A percentile compares a stretch with the other conserved stretches of the same genome.
Conservation (phyloP, 2,797 vertebrate genomes). For the Trachurus trachurus region DNA sequence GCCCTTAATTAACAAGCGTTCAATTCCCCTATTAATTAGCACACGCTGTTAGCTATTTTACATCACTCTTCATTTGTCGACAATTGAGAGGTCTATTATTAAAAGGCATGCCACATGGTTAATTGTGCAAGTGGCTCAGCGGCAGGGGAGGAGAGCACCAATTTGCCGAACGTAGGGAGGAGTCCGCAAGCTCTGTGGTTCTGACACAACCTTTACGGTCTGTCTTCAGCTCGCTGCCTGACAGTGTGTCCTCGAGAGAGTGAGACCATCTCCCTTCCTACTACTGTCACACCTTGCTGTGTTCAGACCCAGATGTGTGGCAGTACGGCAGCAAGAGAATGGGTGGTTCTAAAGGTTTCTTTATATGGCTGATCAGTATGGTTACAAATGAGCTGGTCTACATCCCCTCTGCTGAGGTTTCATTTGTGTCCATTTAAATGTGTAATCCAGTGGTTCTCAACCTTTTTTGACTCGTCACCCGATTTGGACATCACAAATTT, state of each 20-base stretch:
- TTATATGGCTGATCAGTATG: conserved; percentile 22
- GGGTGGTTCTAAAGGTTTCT: conserved; percentile 19
- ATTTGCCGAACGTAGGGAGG: conserved; percentile 46
- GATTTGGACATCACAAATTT: too few relatives aligned
- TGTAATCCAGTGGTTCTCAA: too few relatives aligned
- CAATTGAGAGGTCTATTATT: conserved; percentile 96
- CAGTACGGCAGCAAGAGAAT: conserved; percentile 18
- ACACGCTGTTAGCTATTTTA: conserved; percentile 92
- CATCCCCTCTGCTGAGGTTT: neutral
- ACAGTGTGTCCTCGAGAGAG: conserved; percentile 59
- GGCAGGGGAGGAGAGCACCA: conserved; percentile 49
- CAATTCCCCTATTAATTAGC: conserved; percentile 96
- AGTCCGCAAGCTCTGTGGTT: conserved; percentile 50
- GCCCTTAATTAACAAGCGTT: conserved; percentile 96
- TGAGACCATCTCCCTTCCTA: conserved; percentile 32
- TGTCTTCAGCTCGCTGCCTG: conserved; percentile 54
- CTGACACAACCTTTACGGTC: conserved; percentile 67
- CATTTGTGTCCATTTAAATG: neutral
- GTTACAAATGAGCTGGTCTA: neutral
- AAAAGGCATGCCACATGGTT: conserved; percentile 88
- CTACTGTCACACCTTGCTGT: conserved; percentile 39
- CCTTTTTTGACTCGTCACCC: too few relatives aligned
- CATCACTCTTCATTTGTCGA: conserved; percentile 91
- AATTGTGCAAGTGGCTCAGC: conserved; percentile 82
- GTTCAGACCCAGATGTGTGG: conserved; percentile 43